phyloP scores from a whole-genome alignment of 2,888 invertebrate species.

The Synergus umbraculus region DNA sequence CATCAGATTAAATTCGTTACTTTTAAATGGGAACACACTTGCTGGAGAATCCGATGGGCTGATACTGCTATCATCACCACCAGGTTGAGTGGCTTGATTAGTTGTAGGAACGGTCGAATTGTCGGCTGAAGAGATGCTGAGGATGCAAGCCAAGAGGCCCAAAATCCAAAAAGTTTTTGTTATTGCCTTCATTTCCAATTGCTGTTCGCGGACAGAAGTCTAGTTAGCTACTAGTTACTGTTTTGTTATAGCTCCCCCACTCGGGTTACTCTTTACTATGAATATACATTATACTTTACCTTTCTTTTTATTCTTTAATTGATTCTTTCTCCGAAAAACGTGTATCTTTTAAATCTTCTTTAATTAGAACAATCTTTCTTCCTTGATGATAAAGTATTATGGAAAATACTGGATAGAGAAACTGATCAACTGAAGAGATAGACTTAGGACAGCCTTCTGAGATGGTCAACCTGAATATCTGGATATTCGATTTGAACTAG shows the following conservation, averaged over 20 bases:
- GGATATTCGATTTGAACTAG: too few species aligned
- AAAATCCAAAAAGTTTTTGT: neutral
- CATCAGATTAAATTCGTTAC: neutral
- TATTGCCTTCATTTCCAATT: neutral
- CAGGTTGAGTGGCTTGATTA: neutral
- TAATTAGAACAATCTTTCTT: neutral
- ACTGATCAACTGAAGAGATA: too few species aligned
- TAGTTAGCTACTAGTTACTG: neutral
- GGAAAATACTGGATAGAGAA: neutral
- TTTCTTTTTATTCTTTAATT: neutral
- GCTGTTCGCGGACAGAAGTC: constrained; percentile 19
- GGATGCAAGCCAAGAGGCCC: neutral
- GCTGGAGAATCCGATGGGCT: neutral
- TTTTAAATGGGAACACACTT: neutral
- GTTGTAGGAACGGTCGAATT: neutral
- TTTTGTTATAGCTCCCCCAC: neutral
- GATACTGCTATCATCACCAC: neutral
- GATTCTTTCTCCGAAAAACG: neutral
- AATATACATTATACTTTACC: neutral
- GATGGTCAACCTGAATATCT: too few species aligned
- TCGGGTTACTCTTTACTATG: neutral
- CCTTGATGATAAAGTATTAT: neutral
- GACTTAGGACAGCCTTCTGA: too few species aligned
- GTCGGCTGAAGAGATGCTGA: constrained; percentile 16
- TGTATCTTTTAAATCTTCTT: neutral